Conservation (phyloP, 2,888 invertebrate genomes). For the Parthenolecanium corni region DNA sequence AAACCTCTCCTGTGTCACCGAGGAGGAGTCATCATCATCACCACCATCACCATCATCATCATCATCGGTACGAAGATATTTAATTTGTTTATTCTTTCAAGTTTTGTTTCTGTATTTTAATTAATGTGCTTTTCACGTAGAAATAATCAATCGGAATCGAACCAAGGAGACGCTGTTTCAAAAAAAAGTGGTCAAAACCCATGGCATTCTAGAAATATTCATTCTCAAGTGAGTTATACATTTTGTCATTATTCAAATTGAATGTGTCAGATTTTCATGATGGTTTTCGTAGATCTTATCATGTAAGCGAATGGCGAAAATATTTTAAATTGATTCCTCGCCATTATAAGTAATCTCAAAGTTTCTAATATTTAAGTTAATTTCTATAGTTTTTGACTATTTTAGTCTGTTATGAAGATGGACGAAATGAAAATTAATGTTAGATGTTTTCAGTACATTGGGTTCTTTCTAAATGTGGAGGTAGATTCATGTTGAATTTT, state of each 20-base stretch:
- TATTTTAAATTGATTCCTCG: too few species aligned
- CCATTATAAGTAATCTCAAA: too few species aligned
- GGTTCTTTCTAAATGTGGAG: too few species aligned
- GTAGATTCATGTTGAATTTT: too few species aligned
- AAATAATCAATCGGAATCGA: constrained; percentile 30
- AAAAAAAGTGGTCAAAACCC: constrained; percentile 35
- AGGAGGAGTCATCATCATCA: constrained; percentile 39
- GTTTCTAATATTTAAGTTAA: too few species aligned
- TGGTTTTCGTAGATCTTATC: too few species aligned
- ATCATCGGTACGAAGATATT: constrained; percentile 33
- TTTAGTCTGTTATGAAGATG: too few species aligned
- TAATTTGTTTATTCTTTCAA: not conserved
- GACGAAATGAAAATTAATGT: too few species aligned
- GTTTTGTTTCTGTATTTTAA: not conserved
- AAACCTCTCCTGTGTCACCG: constrained; percentile 41
- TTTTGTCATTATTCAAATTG: not conserved
- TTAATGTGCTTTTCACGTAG: constrained; percentile 2
- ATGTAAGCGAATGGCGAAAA: too few species aligned
- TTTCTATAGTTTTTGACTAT: too few species aligned
- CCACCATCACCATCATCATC: constrained; percentile 40
- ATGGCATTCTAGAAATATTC: constrained; percentile 36
- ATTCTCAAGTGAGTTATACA: constrained; percentile 35
- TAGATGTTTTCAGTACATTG: too few species aligned
- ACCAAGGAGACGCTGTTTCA: constrained; percentile 26
- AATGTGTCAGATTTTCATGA: not conserved